Conservation (phyloP, 2,888 invertebrate genomes). For the Drosophila pseudotalamancana region DNA sequence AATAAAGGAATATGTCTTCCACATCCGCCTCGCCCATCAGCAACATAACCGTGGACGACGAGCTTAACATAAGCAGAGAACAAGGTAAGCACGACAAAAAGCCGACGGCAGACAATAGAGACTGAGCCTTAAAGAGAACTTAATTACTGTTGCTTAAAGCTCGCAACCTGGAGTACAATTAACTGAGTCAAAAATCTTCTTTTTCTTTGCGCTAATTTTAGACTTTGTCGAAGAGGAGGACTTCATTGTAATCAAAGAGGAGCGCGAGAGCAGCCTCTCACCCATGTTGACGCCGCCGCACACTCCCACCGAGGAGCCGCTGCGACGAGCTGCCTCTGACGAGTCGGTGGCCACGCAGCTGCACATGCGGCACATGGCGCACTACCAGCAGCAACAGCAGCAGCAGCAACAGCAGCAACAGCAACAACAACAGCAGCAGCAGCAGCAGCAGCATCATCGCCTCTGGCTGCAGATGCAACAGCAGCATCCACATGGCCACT, state of each 20-base stretch:
- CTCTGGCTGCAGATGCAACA: slow-evolving; percentile 60
- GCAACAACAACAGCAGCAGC: slow-evolving; percentile 71
- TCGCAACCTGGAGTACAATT: not conserved
- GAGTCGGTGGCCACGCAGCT: slow-evolving; percentile 78
- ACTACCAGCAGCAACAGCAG: slow-evolving; percentile 62
- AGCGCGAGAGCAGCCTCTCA: slow-evolving; percentile 86
- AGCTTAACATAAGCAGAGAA: slow-evolving; percentile 82
- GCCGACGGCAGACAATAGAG: slow-evolving; percentile 58
- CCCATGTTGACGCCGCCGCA: slow-evolving; percentile 90
- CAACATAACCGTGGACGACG: slow-evolving; percentile 85
- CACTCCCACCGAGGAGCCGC: slow-evolving; percentile 87
- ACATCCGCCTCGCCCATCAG: slow-evolving; percentile 84
- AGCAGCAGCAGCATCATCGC: slow-evolving; percentile 50
- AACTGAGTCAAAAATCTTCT: slow-evolving; percentile 5
- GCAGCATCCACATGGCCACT: slow-evolving; percentile 76
- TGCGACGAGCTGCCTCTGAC: slow-evolving; percentile 57
- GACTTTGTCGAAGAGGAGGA: slow-evolving; percentile 87
- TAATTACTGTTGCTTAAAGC: not conserved
- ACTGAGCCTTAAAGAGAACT: not conserved
- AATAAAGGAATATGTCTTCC: slow-evolving; percentile 82
- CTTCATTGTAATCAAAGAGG: slow-evolving; percentile 86
- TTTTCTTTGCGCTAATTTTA: slow-evolving; percentile 56
- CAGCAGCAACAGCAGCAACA: slow-evolving; percentile 60
- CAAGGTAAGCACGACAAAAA: slow-evolving; percentile 80
- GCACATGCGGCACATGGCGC: slow-evolving; percentile 70